Percentiles rank a stretch among this genome's conserved stretches.
phyloP scores from a whole-genome alignment of 2,888 invertebrate genomes.

The Luperina nickerlii region DNA sequence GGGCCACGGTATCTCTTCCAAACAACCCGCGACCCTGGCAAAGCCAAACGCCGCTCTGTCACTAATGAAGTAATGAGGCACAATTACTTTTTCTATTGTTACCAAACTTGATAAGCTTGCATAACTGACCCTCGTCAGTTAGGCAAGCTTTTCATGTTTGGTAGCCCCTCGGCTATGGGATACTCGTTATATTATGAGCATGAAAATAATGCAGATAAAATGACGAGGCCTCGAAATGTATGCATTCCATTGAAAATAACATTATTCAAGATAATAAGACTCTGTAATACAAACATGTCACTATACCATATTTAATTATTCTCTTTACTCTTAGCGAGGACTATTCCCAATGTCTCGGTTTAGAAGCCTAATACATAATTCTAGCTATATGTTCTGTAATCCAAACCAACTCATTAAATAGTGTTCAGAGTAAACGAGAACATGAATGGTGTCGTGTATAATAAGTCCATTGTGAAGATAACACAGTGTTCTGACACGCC shows the following conservation, averaged over 20 bases:
- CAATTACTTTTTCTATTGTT: too few species aligned
- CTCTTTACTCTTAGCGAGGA: neutral
- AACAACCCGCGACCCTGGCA: too few species aligned
- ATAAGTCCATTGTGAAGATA: slow-evolving; percentile 10
- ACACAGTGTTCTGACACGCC: slow-evolving; percentile 1
- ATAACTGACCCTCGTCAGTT: too few species aligned
- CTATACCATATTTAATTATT: neutral
- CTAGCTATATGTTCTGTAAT: neutral
- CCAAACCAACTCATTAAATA: neutral
- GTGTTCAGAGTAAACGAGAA: slow-evolving; percentile 4
- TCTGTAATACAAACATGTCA: neutral
- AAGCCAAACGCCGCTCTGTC: too few species aligned
- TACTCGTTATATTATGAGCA: too few species aligned
- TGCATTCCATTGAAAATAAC: neutral
- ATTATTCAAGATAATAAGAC: neutral
- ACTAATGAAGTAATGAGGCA: too few species aligned
- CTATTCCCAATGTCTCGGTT: neutral
- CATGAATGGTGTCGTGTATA: slow-evolving; percentile 2
- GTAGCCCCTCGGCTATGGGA: too few species aligned
- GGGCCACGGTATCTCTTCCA: too few species aligned
- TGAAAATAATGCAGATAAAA: neutral
- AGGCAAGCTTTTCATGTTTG: too few species aligned
- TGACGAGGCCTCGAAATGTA: neutral
- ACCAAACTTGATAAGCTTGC: too few species aligned
- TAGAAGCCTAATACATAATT: neutral